A percentile compares a stretch with the other conserved stretches of the same genome.
Conservation (phyloP, 2,797 vertebrate genomes). For the Steatocranus sp. region DNA sequence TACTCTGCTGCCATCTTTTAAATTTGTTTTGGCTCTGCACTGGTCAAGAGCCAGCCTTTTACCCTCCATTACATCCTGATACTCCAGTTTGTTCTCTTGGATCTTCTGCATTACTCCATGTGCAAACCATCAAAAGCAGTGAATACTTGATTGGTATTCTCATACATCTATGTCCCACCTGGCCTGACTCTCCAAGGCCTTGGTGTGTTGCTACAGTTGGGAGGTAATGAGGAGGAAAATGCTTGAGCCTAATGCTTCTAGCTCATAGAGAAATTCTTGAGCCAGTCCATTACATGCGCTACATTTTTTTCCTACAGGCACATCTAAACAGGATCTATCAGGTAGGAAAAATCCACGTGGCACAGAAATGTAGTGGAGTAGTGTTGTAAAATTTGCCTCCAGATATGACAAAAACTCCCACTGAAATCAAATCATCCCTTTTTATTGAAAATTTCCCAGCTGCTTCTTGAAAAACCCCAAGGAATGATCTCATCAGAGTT, state of each 20-base stretch:
- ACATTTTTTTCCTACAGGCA: constrained; percentile 81
- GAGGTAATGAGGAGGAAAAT: constrained; percentile 44
- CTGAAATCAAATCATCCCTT: constrained; percentile 57
- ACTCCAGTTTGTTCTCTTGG: neutral
- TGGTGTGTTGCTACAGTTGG: constrained; percentile 34
- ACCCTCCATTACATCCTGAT: constrained; percentile 44
- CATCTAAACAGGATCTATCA: constrained; percentile 85
- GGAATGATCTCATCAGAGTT: constrained; percentile 68
- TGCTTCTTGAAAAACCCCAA: constrained; percentile 59
- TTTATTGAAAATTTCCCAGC: constrained; percentile 53
- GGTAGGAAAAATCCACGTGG: constrained; percentile 79
- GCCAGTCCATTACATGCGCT: constrained; percentile 71
- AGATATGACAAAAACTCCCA: constrained; percentile 52
- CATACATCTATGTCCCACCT: constrained; percentile 31
- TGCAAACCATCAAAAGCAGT: constrained; percentile 46
- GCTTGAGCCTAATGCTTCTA: constrained; percentile 44
- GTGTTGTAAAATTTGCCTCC: constrained; percentile 51
- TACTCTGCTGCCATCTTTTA: constrained; percentile 12
- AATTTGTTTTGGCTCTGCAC: constrained; percentile 11
- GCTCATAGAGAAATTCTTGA: constrained; percentile 50
- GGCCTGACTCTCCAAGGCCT: constrained; percentile 31
- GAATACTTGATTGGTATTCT: constrained; percentile 47
- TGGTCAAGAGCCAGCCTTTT: neutral
- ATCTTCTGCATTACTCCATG: constrained; percentile 14
- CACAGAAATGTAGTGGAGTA: constrained; percentile 69